phyloP scores from a whole-genome alignment of 2,888 invertebrate genomes.

The Caenorhabditis imperialis region DNA sequence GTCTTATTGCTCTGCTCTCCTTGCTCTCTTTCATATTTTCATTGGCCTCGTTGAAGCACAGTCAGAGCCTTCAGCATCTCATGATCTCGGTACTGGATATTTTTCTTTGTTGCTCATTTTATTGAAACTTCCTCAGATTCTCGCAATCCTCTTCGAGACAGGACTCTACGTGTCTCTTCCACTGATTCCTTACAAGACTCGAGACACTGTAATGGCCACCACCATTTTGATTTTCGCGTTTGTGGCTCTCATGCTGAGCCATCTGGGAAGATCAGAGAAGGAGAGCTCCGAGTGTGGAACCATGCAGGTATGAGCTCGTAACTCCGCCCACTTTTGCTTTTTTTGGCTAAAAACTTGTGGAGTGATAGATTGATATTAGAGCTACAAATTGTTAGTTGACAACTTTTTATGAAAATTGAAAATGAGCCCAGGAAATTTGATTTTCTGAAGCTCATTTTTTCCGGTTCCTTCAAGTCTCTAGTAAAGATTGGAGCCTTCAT shows the following conservation, averaged over 20 bases:
- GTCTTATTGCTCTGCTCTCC: slow-evolving; percentile 50
- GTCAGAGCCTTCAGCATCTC: slow-evolving; percentile 61
- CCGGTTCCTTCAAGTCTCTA: no score
- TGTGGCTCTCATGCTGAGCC: slow-evolving; percentile 37
- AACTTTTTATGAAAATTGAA: no score
- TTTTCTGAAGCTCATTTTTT: no score
- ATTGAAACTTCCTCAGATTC: slow-evolving; percentile 33
- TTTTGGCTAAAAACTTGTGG: no score
- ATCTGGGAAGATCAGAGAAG: slow-evolving; percentile 21
- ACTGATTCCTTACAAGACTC: slow-evolving; percentile 47
- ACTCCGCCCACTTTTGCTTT: no score
- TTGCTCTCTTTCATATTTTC: slow-evolving; percentile 60
- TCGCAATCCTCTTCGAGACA: slow-evolving; percentile 49
- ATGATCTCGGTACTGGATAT: slow-evolving; percentile 49
- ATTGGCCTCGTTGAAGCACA: slow-evolving; percentile 50
- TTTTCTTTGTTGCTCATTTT: background rate
- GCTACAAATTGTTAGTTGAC: no score
- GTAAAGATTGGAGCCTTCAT: no score
- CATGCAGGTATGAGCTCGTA: slow-evolving; percentile 37
- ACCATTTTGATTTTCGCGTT: slow-evolving; percentile 54
- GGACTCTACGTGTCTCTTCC: slow-evolving; percentile 60
- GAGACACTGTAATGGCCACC: slow-evolving; percentile 59
- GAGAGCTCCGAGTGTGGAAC: slow-evolving; percentile 27
- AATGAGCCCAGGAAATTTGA: no score
- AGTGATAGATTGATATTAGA: no score